Conservation (phyloP, 2,888 invertebrate genomes). For the Epinotia bilunana region DNA sequence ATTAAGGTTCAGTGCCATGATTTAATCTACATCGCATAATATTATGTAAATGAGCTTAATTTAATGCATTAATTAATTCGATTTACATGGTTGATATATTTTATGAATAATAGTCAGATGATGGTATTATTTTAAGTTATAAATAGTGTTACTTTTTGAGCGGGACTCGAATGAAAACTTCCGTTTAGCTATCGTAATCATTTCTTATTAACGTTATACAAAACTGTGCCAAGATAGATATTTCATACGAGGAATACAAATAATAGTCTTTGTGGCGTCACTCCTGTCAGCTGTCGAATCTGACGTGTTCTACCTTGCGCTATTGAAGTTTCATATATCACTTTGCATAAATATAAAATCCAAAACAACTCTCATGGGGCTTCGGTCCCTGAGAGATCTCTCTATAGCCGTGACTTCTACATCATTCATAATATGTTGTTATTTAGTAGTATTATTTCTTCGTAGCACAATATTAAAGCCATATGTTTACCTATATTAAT, state of each 20-base stretch:
- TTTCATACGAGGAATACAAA: background rate
- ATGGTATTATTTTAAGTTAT: background rate
- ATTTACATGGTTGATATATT: background rate
- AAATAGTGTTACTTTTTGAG: background rate
- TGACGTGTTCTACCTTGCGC: no score
- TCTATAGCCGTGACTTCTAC: no score
- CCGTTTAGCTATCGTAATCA: no score
- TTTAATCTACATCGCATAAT: slow-evolving; percentile 16
- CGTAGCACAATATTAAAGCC: background rate
- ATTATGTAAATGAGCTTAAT: slow-evolving; percentile 12
- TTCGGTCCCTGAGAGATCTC: no score
- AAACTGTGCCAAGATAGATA: background rate
- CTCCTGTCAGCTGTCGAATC: no score
- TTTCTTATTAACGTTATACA: background rate
- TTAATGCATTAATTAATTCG: background rate
- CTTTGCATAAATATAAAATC: no score
- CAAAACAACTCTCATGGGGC: no score
- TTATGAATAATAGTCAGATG: background rate
- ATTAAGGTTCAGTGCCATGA: slow-evolving; percentile 6
- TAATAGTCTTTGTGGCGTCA: no score
- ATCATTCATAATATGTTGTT: background rate
- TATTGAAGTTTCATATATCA: no score
- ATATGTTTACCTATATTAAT: background rate
- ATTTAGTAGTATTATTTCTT: background rate
- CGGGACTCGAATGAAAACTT: background rate